Base-by-base conservation (phyloP, 1,140 invertebrate genomes). In the Heliconius eleuchia region DNA sequence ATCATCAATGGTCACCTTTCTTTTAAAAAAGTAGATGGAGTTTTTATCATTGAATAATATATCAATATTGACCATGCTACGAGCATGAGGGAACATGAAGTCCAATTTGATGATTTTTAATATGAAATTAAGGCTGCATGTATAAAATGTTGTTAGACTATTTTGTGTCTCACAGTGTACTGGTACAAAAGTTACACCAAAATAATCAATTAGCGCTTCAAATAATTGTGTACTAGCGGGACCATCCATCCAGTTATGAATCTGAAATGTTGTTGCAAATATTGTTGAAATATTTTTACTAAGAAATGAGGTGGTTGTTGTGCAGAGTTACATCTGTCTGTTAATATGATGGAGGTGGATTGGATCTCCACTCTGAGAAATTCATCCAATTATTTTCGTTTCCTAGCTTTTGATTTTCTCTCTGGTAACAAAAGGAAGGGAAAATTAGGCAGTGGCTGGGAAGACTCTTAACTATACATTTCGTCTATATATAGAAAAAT, bases 21-120 rank as follows among this genome's bases (percentile, higher is more conserved):
- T 84, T 7, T 82, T 83, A 84, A 94, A 94, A 60, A 84, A 90
- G 23, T 93, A 88, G 2, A 72, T 50, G 70, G 92, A 90, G 19
- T 76, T 88, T 75, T 91, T 92, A 76, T 92, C 90, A 84, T 92
- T 90, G 13, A 92, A 88, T 19, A 94, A 66, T 74, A 94, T 84
- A 60, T 93, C 91, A 30, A 94, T 77, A 79, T 87, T 91, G 34
- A 81, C 89, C 90, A 91, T 90, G 27, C 85, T 89, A 42, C 87
- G 83, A 57, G 83, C 39, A 46, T 86, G 87, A n/a, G 89, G 89
- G 76, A 93, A 92, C 81, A 91, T 87, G 60, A 94, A 94, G 78
- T 92, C 90, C 5, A 88, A 76, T 81, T 88, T 92, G 5, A 92
- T 85, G 11, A 93, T 84, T 76, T 91, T 91, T 9, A 85, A 7